phyloP scores from a whole-genome alignment of 2,888 invertebrate genomes.

The Diplolepis rosae region DNA sequence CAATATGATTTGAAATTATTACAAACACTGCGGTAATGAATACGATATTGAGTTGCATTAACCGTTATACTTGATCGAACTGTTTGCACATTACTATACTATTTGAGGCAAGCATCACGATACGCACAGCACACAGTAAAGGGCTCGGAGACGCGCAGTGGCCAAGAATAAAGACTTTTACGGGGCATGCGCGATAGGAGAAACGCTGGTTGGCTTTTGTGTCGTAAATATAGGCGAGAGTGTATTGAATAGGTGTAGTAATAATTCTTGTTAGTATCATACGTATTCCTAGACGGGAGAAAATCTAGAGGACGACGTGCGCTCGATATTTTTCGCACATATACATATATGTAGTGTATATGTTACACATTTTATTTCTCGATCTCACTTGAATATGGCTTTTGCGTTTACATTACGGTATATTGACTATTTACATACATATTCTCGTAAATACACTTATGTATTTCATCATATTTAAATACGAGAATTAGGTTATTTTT shows the following conservation, averaged over 20 bases:
- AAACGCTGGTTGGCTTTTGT: not conserved
- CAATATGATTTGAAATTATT: not conserved
- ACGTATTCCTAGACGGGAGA: not conserved
- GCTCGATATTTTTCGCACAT: not conserved
- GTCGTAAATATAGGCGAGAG: constrained; percentile 1
- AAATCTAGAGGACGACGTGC: not conserved
- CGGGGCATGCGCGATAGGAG: not conserved
- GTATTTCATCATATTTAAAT: too few species aligned
- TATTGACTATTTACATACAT: too few species aligned
- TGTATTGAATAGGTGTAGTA: not conserved
- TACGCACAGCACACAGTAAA: not conserved
- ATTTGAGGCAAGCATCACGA: constrained; percentile 5
- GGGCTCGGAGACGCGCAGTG: not conserved
- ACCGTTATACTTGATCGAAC: constrained; percentile 16
- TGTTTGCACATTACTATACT: constrained; percentile 16
- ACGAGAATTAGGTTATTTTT: too few species aligned
- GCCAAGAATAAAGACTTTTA: not conserved
- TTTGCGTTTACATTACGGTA: too few species aligned
- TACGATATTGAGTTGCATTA: constrained; percentile 13
- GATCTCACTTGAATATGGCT: too few species aligned
- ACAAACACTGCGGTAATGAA: not conserved
- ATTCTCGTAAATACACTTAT: too few species aligned
- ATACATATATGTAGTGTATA: too few species aligned
- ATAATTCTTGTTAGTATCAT: not conserved
- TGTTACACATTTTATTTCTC: too few species aligned